Evolutionary conservation across 1,140 invertebrate genomes (phyloP).

Genomic region (Drosophila malerkotliana): DNA sequence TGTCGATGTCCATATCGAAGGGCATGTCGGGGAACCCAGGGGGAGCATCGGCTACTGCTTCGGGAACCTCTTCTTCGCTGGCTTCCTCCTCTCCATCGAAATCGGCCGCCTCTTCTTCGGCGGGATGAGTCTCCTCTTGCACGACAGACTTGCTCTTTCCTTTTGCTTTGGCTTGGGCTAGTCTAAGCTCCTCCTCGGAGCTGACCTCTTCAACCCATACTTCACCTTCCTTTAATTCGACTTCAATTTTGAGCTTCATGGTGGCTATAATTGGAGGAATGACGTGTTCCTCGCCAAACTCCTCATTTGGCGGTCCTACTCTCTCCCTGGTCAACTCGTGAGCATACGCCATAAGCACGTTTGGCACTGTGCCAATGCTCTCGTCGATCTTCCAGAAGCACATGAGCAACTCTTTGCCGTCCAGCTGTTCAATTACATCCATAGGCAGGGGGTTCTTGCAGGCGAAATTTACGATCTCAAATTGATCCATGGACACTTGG

Average conservation of each 20-base stretch:
- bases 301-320: conserved; percentile 56
- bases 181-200: conserved; percentile 60
- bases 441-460: conserved; percentile 69
- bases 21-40: conserved; percentile 30
- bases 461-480: conserved; percentile 64
- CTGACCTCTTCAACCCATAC: conserved; percentile 58
- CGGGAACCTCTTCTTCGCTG: conserved; percentile 54
- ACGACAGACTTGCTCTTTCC: conserved; percentile 31
- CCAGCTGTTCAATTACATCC: conserved; percentile 71
- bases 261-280: conserved; percentile 60
- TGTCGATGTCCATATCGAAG: conserved; percentile 53
- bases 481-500: conserved; percentile 55
- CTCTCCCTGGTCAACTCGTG: conserved; percentile 65
- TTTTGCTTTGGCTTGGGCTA: conserved; percentile 26
- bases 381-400: conserved; percentile 81
- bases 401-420: conserved; percentile 74
- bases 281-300: conserved; percentile 36
- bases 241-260: conserved; percentile 67
- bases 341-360: conserved; percentile 63
- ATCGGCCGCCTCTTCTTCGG: conserved; percentile 39
- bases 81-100: conserved; percentile 55
- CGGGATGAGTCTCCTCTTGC: conserved; percentile 33
- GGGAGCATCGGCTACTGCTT: neutral
- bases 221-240: conserved; percentile 67
- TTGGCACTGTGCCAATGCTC: conserved; percentile 57